Evolutionary conservation across 2,888 invertebrate genomes (phyloP), one percentile per base, ranked within the genome.

Genomic region (Graphium colonna): DNA sequence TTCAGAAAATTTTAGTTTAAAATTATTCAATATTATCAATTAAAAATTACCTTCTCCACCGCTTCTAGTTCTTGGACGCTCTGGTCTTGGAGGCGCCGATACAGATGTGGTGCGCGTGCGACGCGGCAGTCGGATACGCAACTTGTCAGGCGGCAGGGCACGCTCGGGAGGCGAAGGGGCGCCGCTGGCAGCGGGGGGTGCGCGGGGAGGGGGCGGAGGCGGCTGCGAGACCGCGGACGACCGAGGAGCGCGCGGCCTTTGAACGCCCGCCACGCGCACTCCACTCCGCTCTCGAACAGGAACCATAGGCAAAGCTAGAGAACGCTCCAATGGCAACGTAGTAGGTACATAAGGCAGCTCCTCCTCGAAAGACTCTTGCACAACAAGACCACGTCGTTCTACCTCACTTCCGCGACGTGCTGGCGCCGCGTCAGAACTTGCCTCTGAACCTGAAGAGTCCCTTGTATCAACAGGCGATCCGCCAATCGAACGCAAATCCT

Each of bases 331-430:
- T 15, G 97, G 97, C 71, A 97, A 84, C 51, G 96, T 97, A n/a
- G 97, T 96, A 52, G 97, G 96, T 69, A 97, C 93, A 76, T 96
- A 96, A 1, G 97, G 97, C 70, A 97, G 88, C 80, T 96, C 95
- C 67, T 95, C 95, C 69, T 96, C 96, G 71, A 95, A 95, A 36
- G 96, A 96, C 73, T 96, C 96, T 73, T 95, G 94, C 54, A 94
- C 90, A 42, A 96, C 95, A 33, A 96, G 87, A 2, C 82, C 85
- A 31, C 86, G 84, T 60, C 94, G 91, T 77, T 96, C 96, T 44
- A 93, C 91, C 51, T 92, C 92, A 61, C 92, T 92, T 13, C 92
- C 83, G 56, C 60, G 64, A 58, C 59, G 73, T 57, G 63, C 45
- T 21, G 65, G 58, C 26, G 64, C 92, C 18, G 91, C 80, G 65